Conservation (phyloP, 2,797 vertebrate species). For the Lithobates pipiens region DNA sequence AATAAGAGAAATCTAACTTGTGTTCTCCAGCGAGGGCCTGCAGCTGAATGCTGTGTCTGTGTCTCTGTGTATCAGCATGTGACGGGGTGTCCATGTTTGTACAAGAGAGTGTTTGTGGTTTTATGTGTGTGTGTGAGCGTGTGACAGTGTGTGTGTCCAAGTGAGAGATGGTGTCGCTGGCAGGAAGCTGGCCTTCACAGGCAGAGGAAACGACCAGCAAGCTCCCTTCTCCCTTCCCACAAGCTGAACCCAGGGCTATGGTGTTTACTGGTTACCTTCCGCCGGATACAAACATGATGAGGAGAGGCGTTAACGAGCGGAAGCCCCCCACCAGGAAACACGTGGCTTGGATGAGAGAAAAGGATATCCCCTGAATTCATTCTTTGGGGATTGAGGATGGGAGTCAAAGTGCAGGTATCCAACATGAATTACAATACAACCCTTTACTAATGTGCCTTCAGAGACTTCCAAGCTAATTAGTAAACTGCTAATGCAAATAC, state of each 20-base stretch:
- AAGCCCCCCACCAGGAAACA: slow-evolving; percentile 65
- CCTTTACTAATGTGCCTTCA: background rate
- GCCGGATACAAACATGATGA: slow-evolving; percentile 62
- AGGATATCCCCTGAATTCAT: slow-evolving; percentile 52
- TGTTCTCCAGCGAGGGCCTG: background rate
- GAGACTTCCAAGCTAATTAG: background rate
- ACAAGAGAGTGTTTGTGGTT: slow-evolving; percentile 39
- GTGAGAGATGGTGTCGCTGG: slow-evolving; percentile 55
- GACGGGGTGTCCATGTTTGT: slow-evolving; percentile 19
- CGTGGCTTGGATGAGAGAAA: slow-evolving; percentile 54
- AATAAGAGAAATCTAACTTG: background rate
- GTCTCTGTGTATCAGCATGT: slow-evolving; percentile 8
- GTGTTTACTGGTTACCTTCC: slow-evolving; percentile 74
- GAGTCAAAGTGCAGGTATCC: slow-evolving; percentile 1
- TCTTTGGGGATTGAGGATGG: background rate
- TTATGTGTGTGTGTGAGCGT: slow-evolving; percentile 31
- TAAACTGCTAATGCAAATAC: background rate
- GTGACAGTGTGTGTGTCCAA: slow-evolving; percentile 30
- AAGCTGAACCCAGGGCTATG: slow-evolving; percentile 63
- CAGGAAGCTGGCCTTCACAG: slow-evolving; percentile 68
- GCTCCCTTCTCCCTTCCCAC: slow-evolving; percentile 64
- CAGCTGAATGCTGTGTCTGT: background rate
- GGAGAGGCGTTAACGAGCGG: slow-evolving; percentile 63
- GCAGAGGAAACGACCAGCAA: slow-evolving; percentile 66
- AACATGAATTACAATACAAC: background rate